phyloP scores from a whole-genome alignment of 2,113 vertebrate species.

The Cranoglanis bouderius region DNA sequence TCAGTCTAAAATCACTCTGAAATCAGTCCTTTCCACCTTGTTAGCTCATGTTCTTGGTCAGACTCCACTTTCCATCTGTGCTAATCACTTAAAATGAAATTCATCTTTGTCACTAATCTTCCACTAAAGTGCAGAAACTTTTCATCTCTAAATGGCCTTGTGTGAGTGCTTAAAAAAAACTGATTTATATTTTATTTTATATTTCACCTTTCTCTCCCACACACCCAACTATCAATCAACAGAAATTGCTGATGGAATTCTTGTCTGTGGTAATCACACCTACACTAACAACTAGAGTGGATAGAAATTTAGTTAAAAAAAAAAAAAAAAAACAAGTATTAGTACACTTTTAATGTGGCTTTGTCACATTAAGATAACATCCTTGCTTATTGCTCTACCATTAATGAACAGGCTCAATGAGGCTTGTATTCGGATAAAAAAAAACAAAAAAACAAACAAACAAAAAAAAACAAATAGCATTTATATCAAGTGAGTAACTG shows the following conservation, averaged over 20 bases:
- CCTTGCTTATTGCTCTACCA: background rate
- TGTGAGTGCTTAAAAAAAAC: background rate
- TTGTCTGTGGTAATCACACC: background rate
- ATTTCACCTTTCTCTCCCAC: background rate
- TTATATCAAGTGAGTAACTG: constrained; percentile 18
- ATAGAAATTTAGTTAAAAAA: background rate
- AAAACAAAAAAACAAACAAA: background rate
- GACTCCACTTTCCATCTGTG: background rate
- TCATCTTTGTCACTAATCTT: background rate
- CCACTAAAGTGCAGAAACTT: background rate
- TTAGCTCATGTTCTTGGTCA: background rate
- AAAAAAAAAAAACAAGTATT: background rate
- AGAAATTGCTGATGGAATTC: background rate
- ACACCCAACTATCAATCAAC: background rate
- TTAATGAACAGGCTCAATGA: background rate
- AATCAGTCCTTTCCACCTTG: background rate
- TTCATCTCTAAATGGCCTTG: background rate
- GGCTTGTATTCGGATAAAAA: background rate
- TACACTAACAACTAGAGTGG: background rate
- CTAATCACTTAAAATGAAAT: background rate
- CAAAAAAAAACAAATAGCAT: background rate
- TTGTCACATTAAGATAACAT: background rate
- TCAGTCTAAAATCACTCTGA: no score
- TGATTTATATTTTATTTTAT: background rate
- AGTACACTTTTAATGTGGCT: background rate